A percentile compares a stretch with the other conserved stretches of the same genome.
Conservation (phyloP, 2,888 invertebrate species). For the Teleogryllus oceanicus region DNA sequence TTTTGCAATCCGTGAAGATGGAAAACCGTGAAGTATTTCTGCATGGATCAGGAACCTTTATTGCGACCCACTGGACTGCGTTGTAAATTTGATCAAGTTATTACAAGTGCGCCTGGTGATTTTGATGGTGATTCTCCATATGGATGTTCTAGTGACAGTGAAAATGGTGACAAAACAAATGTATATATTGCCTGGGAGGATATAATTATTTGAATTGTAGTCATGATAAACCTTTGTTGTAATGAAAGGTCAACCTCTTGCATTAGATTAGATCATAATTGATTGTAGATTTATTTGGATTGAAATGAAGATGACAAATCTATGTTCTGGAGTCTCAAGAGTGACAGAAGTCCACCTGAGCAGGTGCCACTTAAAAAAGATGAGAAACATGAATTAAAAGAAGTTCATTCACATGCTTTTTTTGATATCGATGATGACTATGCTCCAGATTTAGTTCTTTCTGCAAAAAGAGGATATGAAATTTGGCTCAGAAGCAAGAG, state of each 20-base stretch:
- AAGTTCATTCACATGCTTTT: conserved; percentile 86
- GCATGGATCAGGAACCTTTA: conserved; percentile 67
- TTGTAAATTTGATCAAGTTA: conserved; percentile 63
- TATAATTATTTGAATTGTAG: conserved; percentile 63
- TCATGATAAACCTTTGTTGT: conserved; percentile 49
- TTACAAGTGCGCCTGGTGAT: conserved; percentile 86
- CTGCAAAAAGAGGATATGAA: conserved; percentile 68
- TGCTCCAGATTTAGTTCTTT: conserved; percentile 78
- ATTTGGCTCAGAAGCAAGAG: conserved; percentile 52
- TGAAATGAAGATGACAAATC: conserved; percentile 56
- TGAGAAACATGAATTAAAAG: conserved; percentile 50
- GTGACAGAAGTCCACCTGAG: conserved; percentile 49
- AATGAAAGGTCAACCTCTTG: conserved; percentile 71
- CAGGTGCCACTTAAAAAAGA: conserved; percentile 44
- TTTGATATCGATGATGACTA: conserved; percentile 83
- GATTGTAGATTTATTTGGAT: conserved; percentile 86
- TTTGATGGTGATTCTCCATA: conserved; percentile 92
- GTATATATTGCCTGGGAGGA: conserved; percentile 70
- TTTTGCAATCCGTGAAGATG: conserved; percentile 67
- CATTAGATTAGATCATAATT: conserved; percentile 86
- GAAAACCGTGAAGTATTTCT: conserved; percentile 69
- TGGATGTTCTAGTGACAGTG: conserved; percentile 82
- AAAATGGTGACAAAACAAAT: conserved; percentile 39
- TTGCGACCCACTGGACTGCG: conserved; percentile 48
- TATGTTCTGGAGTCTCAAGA: conserved; percentile 71